Conservation (phyloP, 2,113 vertebrate species). For the Pardalotus punctatus region DNA sequence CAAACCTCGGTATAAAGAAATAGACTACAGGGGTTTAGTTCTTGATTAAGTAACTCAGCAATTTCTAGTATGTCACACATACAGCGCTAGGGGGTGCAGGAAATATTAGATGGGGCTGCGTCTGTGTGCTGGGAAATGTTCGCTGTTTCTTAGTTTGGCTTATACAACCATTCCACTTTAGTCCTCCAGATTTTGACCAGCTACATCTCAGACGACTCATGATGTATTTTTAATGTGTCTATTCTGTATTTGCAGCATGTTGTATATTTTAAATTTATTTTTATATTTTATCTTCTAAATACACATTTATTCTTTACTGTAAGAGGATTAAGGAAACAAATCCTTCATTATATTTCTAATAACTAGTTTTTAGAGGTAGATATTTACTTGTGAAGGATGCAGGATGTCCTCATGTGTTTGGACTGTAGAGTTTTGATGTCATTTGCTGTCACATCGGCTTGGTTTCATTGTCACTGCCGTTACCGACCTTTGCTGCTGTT, state of each 20-base stretch:
- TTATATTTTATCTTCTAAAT: not conserved
- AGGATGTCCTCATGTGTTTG: not conserved
- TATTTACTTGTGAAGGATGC: not conserved
- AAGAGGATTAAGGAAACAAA: not conserved
- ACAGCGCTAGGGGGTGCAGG: not conserved
- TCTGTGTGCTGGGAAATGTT: not conserved
- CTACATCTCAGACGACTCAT: not conserved
- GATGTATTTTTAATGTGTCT: not conserved
- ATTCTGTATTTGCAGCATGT: not conserved
- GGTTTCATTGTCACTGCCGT: not conserved
- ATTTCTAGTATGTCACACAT: not conserved
- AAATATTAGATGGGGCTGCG: not conserved
- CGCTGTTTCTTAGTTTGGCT: not conserved
- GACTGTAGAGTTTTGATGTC: not conserved
- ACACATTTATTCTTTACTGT: not conserved
- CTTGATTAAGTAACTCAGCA: not conserved
- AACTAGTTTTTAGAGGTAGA: not conserved
- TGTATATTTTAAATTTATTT: not conserved
- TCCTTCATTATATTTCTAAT: not conserved
- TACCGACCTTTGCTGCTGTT: not conserved
- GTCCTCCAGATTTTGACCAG: not conserved
- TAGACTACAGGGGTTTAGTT: not conserved
- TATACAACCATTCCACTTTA: not conserved
- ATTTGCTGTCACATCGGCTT: not conserved
- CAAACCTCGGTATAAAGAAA: not conserved